A percentile compares a stretch with the other conserved stretches of the same genome.
Conservation (phyloP, 2,888 invertebrate genomes). For the Ormia ochracea region DNA sequence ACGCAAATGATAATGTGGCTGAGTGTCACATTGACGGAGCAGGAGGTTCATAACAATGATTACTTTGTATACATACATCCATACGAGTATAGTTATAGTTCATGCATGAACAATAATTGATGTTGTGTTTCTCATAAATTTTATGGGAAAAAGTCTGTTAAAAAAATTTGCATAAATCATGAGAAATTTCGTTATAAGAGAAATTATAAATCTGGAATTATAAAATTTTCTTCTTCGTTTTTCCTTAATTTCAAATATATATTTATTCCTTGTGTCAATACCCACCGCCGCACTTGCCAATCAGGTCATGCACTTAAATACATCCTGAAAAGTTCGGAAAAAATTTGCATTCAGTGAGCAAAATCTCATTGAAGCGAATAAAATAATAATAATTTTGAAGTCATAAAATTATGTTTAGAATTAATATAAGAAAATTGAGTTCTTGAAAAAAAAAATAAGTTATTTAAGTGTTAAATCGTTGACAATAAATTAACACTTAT, state of each 20-base stretch:
- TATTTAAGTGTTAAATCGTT: conserved; percentile 48
- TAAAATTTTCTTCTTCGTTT: too few species aligned
- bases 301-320: not conserved
- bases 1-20: conserved; percentile 30
- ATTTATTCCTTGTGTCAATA: too few species aligned
- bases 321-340: not conserved
- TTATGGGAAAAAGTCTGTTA: conserved; percentile 44
- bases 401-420: conserved; percentile 19
- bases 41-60: conserved; percentile 1
- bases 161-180: conserved; percentile 56
- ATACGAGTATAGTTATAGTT: conserved; percentile 9
- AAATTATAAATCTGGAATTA: conserved; percentile 15
- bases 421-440: conserved; percentile 3
- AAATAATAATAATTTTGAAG: conserved; percentile 4
- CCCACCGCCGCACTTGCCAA: not conserved
- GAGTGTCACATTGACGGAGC: not conserved
- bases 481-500: conserved; percentile 69
- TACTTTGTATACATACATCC: not conserved
- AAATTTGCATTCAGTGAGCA: conserved; percentile 38
- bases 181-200: conserved; percentile 2
- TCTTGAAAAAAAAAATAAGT: not conserved
- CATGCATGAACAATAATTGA: conserved; percentile 54
- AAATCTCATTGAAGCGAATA: not conserved
- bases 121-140: conserved; percentile 19
- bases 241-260: too few species aligned